These are phyloP conservation scores for Sapayoa aenigma DNA, from an alignment of 2,113 vertebrate species.

Conservation along the genomic window DNA sequence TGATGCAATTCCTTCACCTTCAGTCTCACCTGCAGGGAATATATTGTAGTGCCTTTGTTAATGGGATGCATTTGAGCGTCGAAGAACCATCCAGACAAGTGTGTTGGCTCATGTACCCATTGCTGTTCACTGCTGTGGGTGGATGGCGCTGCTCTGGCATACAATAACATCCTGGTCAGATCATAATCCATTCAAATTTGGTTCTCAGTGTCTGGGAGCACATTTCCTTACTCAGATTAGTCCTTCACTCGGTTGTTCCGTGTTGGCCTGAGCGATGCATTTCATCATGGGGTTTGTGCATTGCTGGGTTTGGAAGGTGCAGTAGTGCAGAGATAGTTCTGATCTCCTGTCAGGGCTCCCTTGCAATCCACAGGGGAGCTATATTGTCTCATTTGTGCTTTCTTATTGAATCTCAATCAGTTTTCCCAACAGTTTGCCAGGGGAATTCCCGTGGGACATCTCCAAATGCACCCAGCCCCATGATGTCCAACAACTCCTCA, in stretches of 20 bases:
- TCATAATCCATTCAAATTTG: not conserved
- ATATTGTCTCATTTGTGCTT: constrained; percentile 32
- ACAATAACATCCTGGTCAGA: not conserved
- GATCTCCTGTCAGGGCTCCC: not conserved
- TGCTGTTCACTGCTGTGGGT: not conserved
- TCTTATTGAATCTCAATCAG: constrained; percentile 37
- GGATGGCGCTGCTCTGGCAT: not conserved
- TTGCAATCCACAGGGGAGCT: not conserved
- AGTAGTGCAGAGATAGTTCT: not conserved
- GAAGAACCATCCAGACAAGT: not conserved
- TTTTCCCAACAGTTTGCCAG: constrained; percentile 38
- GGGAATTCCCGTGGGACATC: not conserved
- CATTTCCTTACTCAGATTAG: not conserved
- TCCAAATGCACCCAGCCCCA: constrained; percentile 16
- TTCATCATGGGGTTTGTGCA: not conserved
- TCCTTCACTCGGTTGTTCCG: not conserved
- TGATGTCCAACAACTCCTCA: not conserved
- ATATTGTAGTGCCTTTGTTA: not conserved
- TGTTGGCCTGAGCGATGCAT: not conserved
- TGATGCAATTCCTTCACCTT: not conserved
- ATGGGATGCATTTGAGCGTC: accelerated
- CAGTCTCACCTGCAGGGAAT: not conserved
- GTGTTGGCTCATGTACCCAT: accelerated
- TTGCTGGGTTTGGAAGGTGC: not conserved
- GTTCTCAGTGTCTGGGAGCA: not conserved